Conservation (phyloP, 1,140 invertebrate species). For the Sycobia sp. region DNA sequence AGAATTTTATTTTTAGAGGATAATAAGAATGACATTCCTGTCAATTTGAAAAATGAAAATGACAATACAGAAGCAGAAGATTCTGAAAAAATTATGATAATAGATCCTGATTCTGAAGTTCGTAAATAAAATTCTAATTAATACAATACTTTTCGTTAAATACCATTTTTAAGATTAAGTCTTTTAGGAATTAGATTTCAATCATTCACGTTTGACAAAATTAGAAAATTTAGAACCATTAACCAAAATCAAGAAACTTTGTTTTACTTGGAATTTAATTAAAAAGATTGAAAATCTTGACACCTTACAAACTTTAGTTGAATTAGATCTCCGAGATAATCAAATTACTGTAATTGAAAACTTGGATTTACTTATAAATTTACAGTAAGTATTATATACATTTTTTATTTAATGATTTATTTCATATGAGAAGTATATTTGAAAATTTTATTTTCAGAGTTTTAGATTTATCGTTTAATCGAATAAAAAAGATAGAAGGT, state of each 20-base stretch:
- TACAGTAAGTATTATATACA: slow-evolving; percentile 85
- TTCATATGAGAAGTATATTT: slow-evolving; percentile 1
- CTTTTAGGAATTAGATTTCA: slow-evolving; percentile 78
- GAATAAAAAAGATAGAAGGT: slow-evolving; percentile 88
- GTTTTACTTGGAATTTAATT: slow-evolving; percentile 92
- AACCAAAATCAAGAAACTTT: slow-evolving; percentile 76
- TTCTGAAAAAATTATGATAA: slow-evolving; percentile 53
- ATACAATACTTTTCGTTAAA: not conserved
- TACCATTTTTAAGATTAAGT: slow-evolving; percentile 8
- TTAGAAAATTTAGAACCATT: slow-evolving; percentile 82
- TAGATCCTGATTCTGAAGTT: slow-evolving; percentile 56
- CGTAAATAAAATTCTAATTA: slow-evolving; percentile 32
- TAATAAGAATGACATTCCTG: slow-evolving; percentile 4
- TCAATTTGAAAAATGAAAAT: slow-evolving; percentile 40
- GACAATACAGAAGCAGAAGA: slow-evolving; percentile 42
- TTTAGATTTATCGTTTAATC: slow-evolving; percentile 97
- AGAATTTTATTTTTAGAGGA: slow-evolving; percentile 29
- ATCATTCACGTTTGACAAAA: slow-evolving; percentile 83
- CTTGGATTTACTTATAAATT: slow-evolving; percentile 82
- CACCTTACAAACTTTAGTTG: slow-evolving; percentile 74
- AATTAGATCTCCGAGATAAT: slow-evolving; percentile 96
- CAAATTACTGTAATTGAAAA: slow-evolving; percentile 91
- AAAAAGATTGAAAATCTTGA: slow-evolving; percentile 91
- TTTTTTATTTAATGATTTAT: slow-evolving; percentile 9
- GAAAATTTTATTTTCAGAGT: slow-evolving; percentile 65